A percentile compares a stretch with the other conserved stretches of the same genome.
phyloP scores from a whole-genome alignment of 2,888 invertebrate species.

The Lasioglossum vierecki region DNA sequence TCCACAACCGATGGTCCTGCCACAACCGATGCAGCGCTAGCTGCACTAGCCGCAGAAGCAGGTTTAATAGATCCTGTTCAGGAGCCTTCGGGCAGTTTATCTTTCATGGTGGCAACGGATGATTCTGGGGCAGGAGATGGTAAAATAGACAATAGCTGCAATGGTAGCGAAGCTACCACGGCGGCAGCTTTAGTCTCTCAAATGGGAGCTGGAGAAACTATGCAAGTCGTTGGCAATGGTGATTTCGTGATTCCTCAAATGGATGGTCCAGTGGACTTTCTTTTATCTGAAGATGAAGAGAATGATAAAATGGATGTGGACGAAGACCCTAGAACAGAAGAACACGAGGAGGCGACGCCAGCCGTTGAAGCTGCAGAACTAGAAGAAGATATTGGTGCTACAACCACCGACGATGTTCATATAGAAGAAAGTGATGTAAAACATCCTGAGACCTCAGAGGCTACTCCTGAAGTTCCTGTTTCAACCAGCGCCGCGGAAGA shows the following conservation, averaged over 20 bases:
- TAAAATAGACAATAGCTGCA: conserved; percentile 82
- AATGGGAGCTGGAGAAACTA: conserved; percentile 77
- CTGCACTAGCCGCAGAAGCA: conserved; percentile 87
- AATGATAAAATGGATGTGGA: conserved; percentile 60
- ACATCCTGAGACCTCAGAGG: conserved; percentile 73
- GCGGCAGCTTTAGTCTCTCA: conserved; percentile 78
- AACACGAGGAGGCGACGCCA: conserved; percentile 43
- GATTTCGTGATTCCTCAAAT: conserved; percentile 82
- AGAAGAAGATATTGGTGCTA: conserved; percentile 67
- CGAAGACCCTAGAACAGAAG: conserved; percentile 59
- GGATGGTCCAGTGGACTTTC: conserved; percentile 78
- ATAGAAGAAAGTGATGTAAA: conserved; percentile 50
- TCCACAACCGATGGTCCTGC: conserved; percentile 86
- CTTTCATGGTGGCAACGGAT: conserved; percentile 81
- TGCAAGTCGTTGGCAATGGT: conserved; percentile 82
- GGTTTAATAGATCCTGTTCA: conserved; percentile 86
- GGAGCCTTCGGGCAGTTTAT: conserved; percentile 80
- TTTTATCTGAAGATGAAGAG: conserved; percentile 78
- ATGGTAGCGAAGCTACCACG: conserved; percentile 79
- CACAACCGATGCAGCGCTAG: conserved; percentile 87
- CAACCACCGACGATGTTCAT: conserved; percentile 58
- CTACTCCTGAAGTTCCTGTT: conserved; percentile 54
- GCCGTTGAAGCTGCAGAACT: conserved; percentile 60
- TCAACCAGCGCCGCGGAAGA: conserved; percentile 50
- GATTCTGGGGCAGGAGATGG: conserved; percentile 73